Evolutionary conservation across 2,888 invertebrate species (phyloP), one percentile per base, ranked within the genome.

Genomic region (Drosophila algonquin): DNA sequence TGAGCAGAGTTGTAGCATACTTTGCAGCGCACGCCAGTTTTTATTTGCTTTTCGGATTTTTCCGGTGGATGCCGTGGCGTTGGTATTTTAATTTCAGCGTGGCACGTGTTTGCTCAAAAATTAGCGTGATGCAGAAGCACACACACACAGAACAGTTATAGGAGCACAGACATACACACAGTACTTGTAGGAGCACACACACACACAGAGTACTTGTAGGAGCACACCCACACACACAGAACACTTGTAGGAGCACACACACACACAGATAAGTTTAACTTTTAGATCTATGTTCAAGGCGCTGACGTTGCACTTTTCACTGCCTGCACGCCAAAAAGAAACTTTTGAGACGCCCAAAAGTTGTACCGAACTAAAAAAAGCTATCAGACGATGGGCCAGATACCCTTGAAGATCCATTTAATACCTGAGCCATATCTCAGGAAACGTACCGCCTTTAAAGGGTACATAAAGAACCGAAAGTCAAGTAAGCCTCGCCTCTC

Each of bases 51-150:
- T 56, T 27, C 14, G 53, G 53, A 40, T n/a, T 40, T 32, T 21
- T 18, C 40, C 48, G 55, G 21, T 35, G 50, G 27, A 7, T 27
- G 27, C 27, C 27, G 27, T 8, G 82, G 63, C 64, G 54, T 57
- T 62, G 71, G 44, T 52, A 74, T 76, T 81, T 78, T 86, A 85
- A 86, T 82, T 86, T 76, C 57, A 46, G 75, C 62, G 58, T 73
- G 72, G 61, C 80, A 82, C 78, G 78, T 77, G 78, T 74, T 65
- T 70, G 63, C 60, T 40, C n/a, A 55, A 53, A 76, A 80, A 83
- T 80, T 81, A 80, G 76, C 84, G 60, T 69, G 18, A 57, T 24
- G 8, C 27, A 40, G n/a, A 1, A 7, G 7, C n/a, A 24, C 51
- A 51, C 24, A n/a, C 24, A 50, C 53, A 46, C 59, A 64, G 21